Base-by-base conservation (phyloP, 2,113 vertebrate species). In the Pollachius pollachius region DNA sequence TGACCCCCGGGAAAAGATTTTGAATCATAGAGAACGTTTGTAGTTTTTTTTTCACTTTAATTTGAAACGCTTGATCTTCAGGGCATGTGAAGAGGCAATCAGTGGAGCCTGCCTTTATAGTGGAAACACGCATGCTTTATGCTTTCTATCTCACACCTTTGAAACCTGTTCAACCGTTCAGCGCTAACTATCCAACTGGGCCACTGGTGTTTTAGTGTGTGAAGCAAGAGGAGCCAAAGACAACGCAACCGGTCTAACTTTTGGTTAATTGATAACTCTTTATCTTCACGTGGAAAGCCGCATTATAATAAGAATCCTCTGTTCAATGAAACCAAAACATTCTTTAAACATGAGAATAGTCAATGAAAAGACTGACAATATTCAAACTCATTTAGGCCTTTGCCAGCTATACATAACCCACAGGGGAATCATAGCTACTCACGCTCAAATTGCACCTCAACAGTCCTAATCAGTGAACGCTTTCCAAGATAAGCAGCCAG, bases 1-100 rank as follows among this genome's bases (percentile, higher is more conserved):
- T 83, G 81, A 86, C 82, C 75, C 81, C 41, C 81, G 69, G 82
- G 82, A 86, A 78, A 85, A 66, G 65, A 80, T 86, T 84, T 81
- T 84, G 41, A 71, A 80, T 86, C 79, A 81, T 68, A 74, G 65
- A 84, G 73, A 82, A 79, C 68, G 68, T 54, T 48, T 48, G 2
- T 48, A 60, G 69, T 79, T 78, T 59, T 65, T 23, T 69, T 78
- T 54, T 62, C 62, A 52, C 30, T 70, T 68, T 85, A 76, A 85
- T 83, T 81, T 81, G 64, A 82, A 75, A 81, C 70, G 75, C 77
- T 83, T 84, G 80, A 83, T 83, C 81, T 83, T 81, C 61, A 34
- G 71, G 60, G 54, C 60, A 27, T 57, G 54, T 13, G 54, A 57
- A 57, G 15, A 13, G 41, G 41, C 41, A 48, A 48, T 57, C 15